Base-by-base conservation (phyloP, 2,888 invertebrate species). In the Branchipolynoe longqiensis region DNA sequence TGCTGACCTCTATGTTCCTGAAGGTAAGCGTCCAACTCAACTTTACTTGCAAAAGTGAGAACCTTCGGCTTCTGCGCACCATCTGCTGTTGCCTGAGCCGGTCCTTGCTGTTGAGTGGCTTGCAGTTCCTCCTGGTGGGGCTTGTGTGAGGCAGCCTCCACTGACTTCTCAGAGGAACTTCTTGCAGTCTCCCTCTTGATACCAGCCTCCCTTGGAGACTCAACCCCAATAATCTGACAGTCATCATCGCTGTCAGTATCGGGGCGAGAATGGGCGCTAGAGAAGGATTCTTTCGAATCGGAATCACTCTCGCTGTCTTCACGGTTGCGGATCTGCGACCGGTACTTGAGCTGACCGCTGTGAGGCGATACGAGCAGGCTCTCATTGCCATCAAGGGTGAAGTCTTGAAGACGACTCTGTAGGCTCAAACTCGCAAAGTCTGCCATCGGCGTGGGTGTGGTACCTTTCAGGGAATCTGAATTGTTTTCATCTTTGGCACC, bases 241-340 rank as follows among this genome's bases (percentile, higher is more conserved):
- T 85, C 85, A n/a, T 85, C 85, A 33, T 85, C 85, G 38, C 64
- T 83, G 36, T 56, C 78, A 22, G 25, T 1, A 28, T 84, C 84
- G 18, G 28, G 41, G 54, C 54, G 54, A n/a, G 78, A 78, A 18
- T 48, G 54, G 8, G 48, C 48, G 28, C 31, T 28, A 6, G 6
- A 8, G 62, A 14, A 25, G 6, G 25, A 8, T n/a, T 78, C 78
- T 28, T n/a, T 36, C 1, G 38, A 36, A 4, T 78, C 78, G 31
- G 22, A n/a, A 48, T 78, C 78, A 78, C 48, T 48, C 4, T 74
- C 41, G 12, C 25, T 40, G 48, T 12, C n/a, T 0, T 78, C 48
- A n/a, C 28, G 18, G 18, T 78, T 41, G 48, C 78, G 25, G 18
- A 78, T 78, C 78, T 78, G 78, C 1, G 78, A 78, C 2, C 78